phyloP scores from a whole-genome alignment of 2,113 vertebrate genomes.

The Abramis brama region DNA sequence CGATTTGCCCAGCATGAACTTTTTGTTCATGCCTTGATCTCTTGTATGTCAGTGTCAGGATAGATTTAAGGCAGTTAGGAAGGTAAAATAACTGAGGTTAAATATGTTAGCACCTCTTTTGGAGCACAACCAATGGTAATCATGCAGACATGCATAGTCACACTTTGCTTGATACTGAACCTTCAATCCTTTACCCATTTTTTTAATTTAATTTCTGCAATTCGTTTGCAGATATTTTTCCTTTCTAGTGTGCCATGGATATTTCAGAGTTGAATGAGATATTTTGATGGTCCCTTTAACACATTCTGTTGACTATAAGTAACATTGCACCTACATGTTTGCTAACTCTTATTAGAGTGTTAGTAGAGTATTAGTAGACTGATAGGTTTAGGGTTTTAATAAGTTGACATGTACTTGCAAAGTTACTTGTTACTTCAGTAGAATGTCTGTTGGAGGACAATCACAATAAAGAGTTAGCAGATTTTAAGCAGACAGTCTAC shows the following conservation, averaged over 20 bases:
- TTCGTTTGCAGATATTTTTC: neutral
- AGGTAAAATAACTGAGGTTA: neutral
- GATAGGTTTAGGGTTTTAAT: too few relatives aligned
- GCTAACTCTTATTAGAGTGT: too few relatives aligned
- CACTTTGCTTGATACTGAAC: neutral
- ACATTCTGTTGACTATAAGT: too few relatives aligned
- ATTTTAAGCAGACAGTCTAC: too few relatives aligned
- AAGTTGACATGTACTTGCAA: too few relatives aligned
- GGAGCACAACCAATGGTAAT: neutral
- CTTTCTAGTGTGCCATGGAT: neutral
- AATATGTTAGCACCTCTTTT: neutral
- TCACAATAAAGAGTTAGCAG: too few relatives aligned
- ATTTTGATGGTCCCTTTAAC: neutral
- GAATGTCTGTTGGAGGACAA: too few relatives aligned
- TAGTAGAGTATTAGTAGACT: too few relatives aligned
- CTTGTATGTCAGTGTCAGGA: neutral
- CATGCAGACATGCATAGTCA: neutral
- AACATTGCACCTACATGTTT: too few relatives aligned
- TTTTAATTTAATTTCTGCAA: neutral
- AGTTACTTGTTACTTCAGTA: too few relatives aligned
- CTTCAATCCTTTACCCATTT: neutral
- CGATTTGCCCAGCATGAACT: neutral
- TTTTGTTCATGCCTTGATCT: neutral
- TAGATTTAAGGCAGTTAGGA: neutral
- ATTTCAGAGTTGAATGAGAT: neutral